Evolutionary conservation across 2,113 vertebrate genomes (phyloP), one percentile per base, ranked within the genome.

Genomic region (Oryzias javanicus): DNA sequence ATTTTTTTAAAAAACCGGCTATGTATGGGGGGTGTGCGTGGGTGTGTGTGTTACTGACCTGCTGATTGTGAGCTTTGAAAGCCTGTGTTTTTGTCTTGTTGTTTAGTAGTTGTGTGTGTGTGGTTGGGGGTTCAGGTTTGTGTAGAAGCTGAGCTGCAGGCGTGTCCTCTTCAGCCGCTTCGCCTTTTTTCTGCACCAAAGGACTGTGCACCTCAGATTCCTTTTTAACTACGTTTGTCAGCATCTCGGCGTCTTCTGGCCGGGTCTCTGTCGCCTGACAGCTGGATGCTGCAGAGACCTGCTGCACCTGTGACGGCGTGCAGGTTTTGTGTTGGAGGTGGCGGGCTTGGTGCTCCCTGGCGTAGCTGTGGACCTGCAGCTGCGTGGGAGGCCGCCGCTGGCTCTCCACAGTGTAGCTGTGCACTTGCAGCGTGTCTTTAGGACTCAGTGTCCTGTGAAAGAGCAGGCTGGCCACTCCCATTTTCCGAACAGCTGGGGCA

Each of bases 351-450:
- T 86, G 81, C 87, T 91, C 19, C 0, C 82, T 77, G 67, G 88
- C 79, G 1, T 88, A 80, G 67, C 80, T 90, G 76, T 83, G 80
- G 14, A 83, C 79, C 42, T 80, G 87, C 27, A 87, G 76, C 58
- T 84, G 87, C 2, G 76, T 79, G 56, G 59, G 81, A 16, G 70
- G 70, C 66, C 85, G 74, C 57, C 0, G 69, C 87, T 85, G 72
- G 74, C 75, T 76, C 15, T 80, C 55, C 42, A 79, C 82, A 19
- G 92, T 89, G 12, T 94, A 96, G 85, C 91, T 95, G 48, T 97
- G 94, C 6, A 94, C 93, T 4, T 94, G 93, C 48, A 95, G 83
- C 47, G 92, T 86, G 41, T 94, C 92, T 2, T 91, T 90, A 42
- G 93, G 89, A 60, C 91, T 93, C 25, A 92, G 79, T 41, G 88